phyloP scores from a whole-genome alignment of 2,888 invertebrate species.

The Tipula lateralis region DNA sequence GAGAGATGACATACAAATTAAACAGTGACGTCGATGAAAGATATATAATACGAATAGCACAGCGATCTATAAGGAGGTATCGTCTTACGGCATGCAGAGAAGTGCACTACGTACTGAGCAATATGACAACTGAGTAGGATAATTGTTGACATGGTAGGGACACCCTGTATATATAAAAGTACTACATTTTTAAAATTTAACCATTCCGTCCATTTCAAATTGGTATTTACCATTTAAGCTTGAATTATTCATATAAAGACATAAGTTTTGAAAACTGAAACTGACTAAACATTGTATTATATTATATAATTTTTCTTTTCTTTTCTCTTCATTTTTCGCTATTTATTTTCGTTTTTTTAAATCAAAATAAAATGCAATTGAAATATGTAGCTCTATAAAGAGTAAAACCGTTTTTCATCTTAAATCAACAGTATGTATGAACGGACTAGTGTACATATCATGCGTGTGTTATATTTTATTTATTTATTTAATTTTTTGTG shows the following conservation, averaged over 20 bases:
- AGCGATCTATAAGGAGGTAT: too few relatives aligned
- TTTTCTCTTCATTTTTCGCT: background rate
- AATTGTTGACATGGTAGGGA: too few relatives aligned
- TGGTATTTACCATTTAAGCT: background rate
- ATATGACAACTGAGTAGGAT: too few relatives aligned
- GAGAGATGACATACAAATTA: too few relatives aligned
- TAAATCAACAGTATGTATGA: background rate
- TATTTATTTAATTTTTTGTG: background rate
- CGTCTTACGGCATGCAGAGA: too few relatives aligned
- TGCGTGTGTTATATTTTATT: background rate
- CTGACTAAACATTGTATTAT: background rate
- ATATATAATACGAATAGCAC: too few relatives aligned
- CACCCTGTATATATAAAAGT: background rate
- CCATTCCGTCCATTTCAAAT: background rate
- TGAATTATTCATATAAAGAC: slow-evolving; percentile 1
- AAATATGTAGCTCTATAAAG: background rate
- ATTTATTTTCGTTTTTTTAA: slow-evolving; percentile 2
- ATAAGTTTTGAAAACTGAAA: background rate
- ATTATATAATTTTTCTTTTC: background rate
- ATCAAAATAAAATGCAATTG: background rate
- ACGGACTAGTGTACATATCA: background rate
- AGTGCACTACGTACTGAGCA: too few relatives aligned
- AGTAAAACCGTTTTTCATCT: background rate
- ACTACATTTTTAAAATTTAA: background rate
- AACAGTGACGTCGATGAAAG: too few relatives aligned